Base-by-base conservation (phyloP, 2,888 invertebrate species). In the Pterobdella sp. region DNA sequence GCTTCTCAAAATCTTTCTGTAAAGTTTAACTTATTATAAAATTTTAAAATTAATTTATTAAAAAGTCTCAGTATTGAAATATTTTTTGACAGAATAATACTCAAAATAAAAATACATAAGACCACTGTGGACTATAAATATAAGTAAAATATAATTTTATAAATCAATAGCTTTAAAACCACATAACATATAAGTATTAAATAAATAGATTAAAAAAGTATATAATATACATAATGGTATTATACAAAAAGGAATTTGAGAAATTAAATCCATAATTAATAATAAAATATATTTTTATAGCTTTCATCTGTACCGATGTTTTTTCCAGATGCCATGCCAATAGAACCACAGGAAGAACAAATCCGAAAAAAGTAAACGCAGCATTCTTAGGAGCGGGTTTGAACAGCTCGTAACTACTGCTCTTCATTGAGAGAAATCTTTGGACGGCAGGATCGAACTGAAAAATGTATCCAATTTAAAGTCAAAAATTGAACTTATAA, bases 361-460 rank as follows among this genome's bases (percentile, higher is more conserved):
- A 74, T 2, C 74, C 37, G n/a, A 67, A 34, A 35, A 88, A 77
- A 68, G 87, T 88, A 74, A 85, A 81, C 56, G 86, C 77, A 74
- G 87, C 84, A 1, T 87, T 86, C 76, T 85, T 88, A 0, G 85
- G 84, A 36, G 87, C 89, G 0, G 91, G 88, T 80, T 86, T 87
- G 81, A 91, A 91, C 80, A 88, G 85, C 0, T 90, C 88, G 76
- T 86, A 87, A 70, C 87, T 84, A 7, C 87, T 87, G 0, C 87
- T 87, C 82, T 88, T 88, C 88, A 91, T 88, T 0, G 92, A 87
- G 81, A 88, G 85, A 81, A 88, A 91, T 72, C 91, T 87, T 79
- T 90, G 89, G 1, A 92, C 77, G 14, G 89, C 90, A n/a, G 89
- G 85, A 83, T 93, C 93, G 82, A 92, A 90, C 93, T 93, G 76